These are phyloP conservation scores for Drosophila multiciliata DNA, from an alignment of 2,888 invertebrate species.

Conservation along the genomic window DNA sequence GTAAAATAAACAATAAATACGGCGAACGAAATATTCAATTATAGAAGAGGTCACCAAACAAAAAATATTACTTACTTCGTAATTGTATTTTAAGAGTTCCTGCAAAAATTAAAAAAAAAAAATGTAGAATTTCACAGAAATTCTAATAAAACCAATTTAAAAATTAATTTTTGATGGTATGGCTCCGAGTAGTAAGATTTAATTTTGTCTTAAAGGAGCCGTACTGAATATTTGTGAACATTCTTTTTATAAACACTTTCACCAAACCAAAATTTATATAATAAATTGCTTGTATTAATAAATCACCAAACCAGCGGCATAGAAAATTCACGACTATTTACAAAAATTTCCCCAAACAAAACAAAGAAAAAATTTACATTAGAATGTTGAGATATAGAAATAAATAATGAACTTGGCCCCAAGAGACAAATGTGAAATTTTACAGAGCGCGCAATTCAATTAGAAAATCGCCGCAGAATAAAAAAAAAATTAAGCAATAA, in stretches of 20 bases:
- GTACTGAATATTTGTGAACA: neutral
- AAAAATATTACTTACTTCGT: neutral
- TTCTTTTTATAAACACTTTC: conserved; percentile 3
- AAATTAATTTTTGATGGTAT: neutral
- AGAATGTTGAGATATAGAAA: conserved; percentile 56
- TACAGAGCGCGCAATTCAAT: conserved; percentile 73
- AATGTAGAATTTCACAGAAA: neutral
- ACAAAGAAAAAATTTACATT: conserved; percentile 63
- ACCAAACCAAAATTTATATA: conserved; percentile 18
- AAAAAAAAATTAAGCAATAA: conserved; percentile 85
- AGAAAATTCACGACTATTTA: conserved; percentile 36
- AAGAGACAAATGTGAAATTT: conserved; percentile 81
- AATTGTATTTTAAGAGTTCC: neutral
- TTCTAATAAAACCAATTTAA: neutral
- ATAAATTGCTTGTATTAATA: conserved; percentile 62
- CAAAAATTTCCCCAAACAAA: conserved; percentile 28
- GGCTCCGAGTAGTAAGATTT: neutral
- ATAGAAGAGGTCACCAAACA: neutral
- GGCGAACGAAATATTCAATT: neutral
- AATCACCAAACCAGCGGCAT: conserved; percentile 52
- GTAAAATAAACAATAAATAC: neutral
- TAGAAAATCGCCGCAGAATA: conserved; percentile 55
- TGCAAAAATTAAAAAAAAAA: neutral
- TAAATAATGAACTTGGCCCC: conserved; percentile 71
- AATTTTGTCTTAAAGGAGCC: neutral